Base-by-base conservation (phyloP, 2,888 invertebrate genomes). In the Gnatocerus cornutus region DNA sequence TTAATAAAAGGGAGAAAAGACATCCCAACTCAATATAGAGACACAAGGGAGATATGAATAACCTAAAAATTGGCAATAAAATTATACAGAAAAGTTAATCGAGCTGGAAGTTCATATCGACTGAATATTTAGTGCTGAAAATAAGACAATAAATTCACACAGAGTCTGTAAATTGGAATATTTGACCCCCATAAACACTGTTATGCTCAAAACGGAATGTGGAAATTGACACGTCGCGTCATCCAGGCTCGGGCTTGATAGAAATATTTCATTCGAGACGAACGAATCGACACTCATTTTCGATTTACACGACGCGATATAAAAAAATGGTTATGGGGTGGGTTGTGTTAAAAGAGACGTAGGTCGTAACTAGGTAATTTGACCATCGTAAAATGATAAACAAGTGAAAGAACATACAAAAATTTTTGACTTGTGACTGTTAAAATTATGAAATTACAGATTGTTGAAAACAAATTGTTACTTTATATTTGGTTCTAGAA, bases 161-260 rank as follows among this genome's bases (percentile, higher is more conserved):
- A 77, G 77, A 77, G 80, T 78, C 79, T 77, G 82, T 81, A 83
- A 83, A 84, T 84, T 84, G 84, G 83, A 84, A 84, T 84, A 84
- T 84, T 83, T 84, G 84, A 84, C 84, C 83, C 80, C 82, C 82
- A 83, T 84, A 84, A 84, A 70, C 81, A 81, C 70, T 81, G 79
- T 82, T 79, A 82, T 81, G 76, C 78, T 77, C 78, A 74, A 74
- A 78, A 78, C 75, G 82, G 83, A 83, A 83, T 83, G 81, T 78
- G 75, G 78, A 79, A 83, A 82, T 83, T 81, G 83, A 82, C 81
- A 80, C 75, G 77, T 73, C 77, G 72, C 65, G 65, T 55, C 65
- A 65, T 65, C 55, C 46, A 33, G 62, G 41, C 62, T 62, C 62
- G 33, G 33, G 8, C 2, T 1, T 12, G 50, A 45, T 50, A 50